Conservation (phyloP, 2,888 invertebrate genomes). For the Epistrophe eligans region DNA sequence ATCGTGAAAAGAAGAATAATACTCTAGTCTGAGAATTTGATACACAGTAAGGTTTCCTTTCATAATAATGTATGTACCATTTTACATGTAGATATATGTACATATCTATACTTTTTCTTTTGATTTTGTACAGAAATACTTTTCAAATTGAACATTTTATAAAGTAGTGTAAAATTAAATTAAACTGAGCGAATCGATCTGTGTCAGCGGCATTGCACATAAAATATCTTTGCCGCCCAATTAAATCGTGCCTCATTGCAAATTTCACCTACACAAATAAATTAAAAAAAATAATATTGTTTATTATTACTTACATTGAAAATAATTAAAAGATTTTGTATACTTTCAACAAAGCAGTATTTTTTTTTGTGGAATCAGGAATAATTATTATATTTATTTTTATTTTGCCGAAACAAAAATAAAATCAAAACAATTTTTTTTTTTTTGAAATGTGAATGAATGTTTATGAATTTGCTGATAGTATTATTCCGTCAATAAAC, state of each 20-base stretch:
- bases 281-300: not conserved
- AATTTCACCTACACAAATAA: slow-evolving; percentile 8
- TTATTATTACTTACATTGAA: not conserved
- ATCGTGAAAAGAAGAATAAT: not conserved
- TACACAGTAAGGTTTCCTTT: not conserved
- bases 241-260: not conserved
- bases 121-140: not conserved
- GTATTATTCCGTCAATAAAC: no score
- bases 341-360: not conserved
- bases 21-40: not conserved
- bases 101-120: not conserved
- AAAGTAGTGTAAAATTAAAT: slow-evolving; percentile 38
- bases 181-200: slow-evolving; percentile 11
- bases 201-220: not conserved
- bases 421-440: no score
- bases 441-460: no score
- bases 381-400: no score
- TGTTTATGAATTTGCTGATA: no score
- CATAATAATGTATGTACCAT: not conserved
- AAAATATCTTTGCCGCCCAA: not conserved
- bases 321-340: not conserved
- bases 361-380: slow-evolving; percentile 4
- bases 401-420: not conserved
- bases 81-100: no score
- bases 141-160: slow-evolving; percentile 3